phyloP scores from a whole-genome alignment of 1,140 invertebrate genomes.

The Tachypleus tridentatus region DNA sequence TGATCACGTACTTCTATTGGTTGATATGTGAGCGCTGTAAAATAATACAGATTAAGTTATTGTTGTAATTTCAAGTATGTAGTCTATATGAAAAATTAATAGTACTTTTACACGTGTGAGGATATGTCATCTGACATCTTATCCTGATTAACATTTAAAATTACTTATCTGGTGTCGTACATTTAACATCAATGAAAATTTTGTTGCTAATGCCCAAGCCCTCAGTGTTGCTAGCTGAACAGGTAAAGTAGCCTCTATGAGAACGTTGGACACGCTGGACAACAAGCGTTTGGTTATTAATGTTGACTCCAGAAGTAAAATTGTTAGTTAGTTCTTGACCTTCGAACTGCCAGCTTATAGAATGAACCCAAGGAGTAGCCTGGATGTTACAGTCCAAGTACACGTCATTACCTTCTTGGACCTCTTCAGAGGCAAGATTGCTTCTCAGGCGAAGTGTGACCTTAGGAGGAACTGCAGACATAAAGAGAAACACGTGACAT shows the following conservation, averaged over 20 bases:
- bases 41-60: no score
- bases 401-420: slow-evolving; percentile 61
- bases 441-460: not conserved
- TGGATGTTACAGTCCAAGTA: slow-evolving; percentile 78
- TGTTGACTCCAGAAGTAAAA: slow-evolving; percentile 53
- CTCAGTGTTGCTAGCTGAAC: slow-evolving; percentile 22
- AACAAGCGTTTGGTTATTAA: slow-evolving; percentile 36
- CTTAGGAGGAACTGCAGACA: no score
- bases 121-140: no score
- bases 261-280: slow-evolving; percentile 18
- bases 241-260: slow-evolving; percentile 22
- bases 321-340: slow-evolving; percentile 11
- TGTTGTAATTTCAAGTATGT: no score
- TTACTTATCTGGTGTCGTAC: no score
- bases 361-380: slow-evolving; percentile 71
- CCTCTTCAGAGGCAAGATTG: slow-evolving; percentile 26
- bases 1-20: no score
- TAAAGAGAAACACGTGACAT: no score
- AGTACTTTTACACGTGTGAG: no score
- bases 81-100: no score
- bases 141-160: no score
- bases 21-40: no score
- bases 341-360: slow-evolving; percentile 55
- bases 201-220: slow-evolving; percentile 10
- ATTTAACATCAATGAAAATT: no score